Evolutionary conservation across 2,113 vertebrate genomes (phyloP).

Genomic region (Falco punctatus): DNA sequence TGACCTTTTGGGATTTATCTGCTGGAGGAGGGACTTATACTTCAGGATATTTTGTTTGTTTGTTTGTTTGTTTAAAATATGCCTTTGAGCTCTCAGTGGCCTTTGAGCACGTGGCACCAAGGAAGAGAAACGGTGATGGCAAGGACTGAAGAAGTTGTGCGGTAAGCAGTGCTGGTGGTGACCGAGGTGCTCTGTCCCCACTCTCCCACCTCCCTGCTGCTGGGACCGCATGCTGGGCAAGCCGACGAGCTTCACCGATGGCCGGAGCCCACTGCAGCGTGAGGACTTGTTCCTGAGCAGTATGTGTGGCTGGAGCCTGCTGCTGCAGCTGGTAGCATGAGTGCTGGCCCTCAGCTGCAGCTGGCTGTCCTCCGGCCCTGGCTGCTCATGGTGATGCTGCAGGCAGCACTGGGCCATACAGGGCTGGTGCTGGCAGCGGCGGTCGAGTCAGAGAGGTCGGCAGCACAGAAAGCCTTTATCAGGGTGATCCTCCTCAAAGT

Average conservation of each 20-base stretch:
- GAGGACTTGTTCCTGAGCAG: conserved; percentile 80
- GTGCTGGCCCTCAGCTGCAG: conserved; percentile 87
- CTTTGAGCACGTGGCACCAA: conserved; percentile 56
- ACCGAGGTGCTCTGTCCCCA: background rate
- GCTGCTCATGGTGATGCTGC: conserved; percentile 93
- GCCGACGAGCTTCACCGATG: background rate
- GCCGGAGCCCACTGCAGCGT: conserved; percentile 19
- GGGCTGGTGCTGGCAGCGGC: conserved; percentile 82
- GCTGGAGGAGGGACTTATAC: background rate
- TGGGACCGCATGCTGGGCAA: background rate
- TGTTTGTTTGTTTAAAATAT: conserved; percentile 34
- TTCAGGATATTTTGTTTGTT: background rate
- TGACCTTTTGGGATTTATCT: conserved; percentile 10
- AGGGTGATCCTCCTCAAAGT: conserved; percentile 89
- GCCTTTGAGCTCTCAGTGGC: conserved; percentile 17
- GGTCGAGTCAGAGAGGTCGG: conserved; percentile 82
- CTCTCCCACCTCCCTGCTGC: background rate
- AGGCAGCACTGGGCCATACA: conserved; percentile 85
- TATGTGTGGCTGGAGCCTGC: conserved; percentile 89
- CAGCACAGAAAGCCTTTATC: conserved; percentile 87
- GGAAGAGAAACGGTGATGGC: background rate
- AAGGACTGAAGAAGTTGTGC: background rate
- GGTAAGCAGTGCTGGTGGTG: conserved; percentile 1
- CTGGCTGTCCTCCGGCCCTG: conserved; percentile 96
- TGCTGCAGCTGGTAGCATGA: conserved; percentile 93